Percentiles rank a stretch among this genome's conserved stretches.
phyloP scores from a whole-genome alignment of 2,797 vertebrate species.

The Melanotaenia pygmaea region DNA sequence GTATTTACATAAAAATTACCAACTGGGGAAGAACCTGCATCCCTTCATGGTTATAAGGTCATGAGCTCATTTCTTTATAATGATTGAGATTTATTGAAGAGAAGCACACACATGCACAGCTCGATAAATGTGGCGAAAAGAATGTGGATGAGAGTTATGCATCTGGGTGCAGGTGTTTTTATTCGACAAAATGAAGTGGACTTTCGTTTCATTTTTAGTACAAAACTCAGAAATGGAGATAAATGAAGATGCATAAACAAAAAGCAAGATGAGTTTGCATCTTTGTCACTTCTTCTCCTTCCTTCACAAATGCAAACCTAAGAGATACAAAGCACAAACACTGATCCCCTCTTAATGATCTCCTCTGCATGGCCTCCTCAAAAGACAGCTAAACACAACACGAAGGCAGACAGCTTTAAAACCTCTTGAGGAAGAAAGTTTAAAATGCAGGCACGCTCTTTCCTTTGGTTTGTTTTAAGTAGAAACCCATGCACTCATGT shows the following conservation, averaged over 20 bases:
- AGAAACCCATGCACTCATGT: background rate
- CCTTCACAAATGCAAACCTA: slow-evolving; percentile 31
- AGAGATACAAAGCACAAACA: slow-evolving; percentile 38
- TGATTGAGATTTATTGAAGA: background rate
- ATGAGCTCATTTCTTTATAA: background rate
- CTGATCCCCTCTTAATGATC: slow-evolving; percentile 66
- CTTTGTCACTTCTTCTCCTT: slow-evolving; percentile 21
- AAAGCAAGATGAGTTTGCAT: slow-evolving; percentile 35
- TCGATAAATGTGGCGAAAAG: background rate
- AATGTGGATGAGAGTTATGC: background rate
- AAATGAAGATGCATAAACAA: slow-evolving; percentile 41
- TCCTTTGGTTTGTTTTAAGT: background rate
- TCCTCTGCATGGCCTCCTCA: slow-evolving; percentile 44
- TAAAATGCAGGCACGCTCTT: slow-evolving; percentile 4
- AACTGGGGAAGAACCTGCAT: background rate
- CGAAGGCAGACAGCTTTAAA: slow-evolving; percentile 51
- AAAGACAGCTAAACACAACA: slow-evolving; percentile 46
- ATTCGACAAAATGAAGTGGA: background rate
- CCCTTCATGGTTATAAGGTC: background rate
- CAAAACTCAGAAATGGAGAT: background rate
- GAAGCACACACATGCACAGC: background rate
- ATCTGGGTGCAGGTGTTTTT: slow-evolving; percentile 10
- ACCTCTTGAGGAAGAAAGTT: slow-evolving; percentile 27
- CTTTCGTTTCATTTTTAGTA: slow-evolving; percentile 12
- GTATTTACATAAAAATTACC: background rate